These are phyloP conservation scores for Corythoichthys intestinalis DNA, from an alignment of 2,113 vertebrate genomes.

Conservation along the genomic window DNA sequence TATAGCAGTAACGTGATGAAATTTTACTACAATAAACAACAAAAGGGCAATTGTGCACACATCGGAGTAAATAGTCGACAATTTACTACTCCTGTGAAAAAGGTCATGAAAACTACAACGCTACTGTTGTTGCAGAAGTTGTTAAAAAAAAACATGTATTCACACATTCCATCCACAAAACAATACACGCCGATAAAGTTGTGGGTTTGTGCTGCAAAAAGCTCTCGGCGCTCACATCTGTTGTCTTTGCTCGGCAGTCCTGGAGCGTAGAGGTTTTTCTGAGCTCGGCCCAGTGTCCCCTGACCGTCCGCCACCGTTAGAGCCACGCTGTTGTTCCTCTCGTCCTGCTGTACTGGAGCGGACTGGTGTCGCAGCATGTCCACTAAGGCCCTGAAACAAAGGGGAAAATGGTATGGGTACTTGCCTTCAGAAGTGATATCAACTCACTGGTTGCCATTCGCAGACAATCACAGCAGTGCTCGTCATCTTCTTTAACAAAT, in stretches of 20 bases:
- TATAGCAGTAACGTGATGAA: background rate
- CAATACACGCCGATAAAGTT: conserved; percentile 5
- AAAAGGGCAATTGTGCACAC: background rate
- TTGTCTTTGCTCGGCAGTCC: conserved; percentile 81
- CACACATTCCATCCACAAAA: conserved; percentile 2
- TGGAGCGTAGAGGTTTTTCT: conserved; percentile 83
- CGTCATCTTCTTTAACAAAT: no score
- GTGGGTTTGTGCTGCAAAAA: conserved; percentile 15
- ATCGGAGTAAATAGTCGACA: background rate
- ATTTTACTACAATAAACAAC: background rate
- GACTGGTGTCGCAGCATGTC: conserved; percentile 88
- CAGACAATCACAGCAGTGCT: no score
- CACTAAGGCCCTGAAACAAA: conserved; percentile 77
- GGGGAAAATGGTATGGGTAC: background rate
- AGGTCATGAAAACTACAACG: background rate
- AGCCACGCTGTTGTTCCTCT: conserved; percentile 84
- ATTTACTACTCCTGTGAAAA: background rate
- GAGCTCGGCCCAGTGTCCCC: conserved; percentile 78
- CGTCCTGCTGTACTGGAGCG: conserved; percentile 78
- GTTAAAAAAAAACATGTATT: background rate
- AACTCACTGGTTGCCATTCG: no score
- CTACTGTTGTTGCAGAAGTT: background rate
- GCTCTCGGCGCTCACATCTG: conserved; percentile 72
- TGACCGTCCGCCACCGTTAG: conserved; percentile 74
- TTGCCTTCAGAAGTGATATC: background rate